phyloP scores from a whole-genome alignment of 2,888 invertebrate genomes.

The Melanostoma mellinum region DNA sequence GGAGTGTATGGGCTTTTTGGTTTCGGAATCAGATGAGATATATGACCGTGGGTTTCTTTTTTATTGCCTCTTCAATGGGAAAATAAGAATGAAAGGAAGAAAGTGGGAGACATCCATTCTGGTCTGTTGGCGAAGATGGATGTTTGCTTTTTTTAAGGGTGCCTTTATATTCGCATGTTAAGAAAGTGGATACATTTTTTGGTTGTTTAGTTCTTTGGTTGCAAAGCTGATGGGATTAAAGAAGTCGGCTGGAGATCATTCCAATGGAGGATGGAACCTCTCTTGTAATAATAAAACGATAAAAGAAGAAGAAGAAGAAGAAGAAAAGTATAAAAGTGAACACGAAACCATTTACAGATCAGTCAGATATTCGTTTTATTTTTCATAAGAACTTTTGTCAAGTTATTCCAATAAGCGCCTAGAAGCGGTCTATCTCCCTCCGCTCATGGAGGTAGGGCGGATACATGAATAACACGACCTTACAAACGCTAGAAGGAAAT shows the following conservation, averaged over 20 bases:
- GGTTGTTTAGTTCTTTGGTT: background rate
- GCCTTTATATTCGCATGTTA: conserved; percentile 36
- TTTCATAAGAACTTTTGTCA: background rate
- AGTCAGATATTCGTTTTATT: conserved; percentile 1
- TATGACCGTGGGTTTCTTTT: conserved; percentile 72
- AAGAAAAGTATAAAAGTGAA: background rate
- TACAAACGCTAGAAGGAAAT: too few species aligned
- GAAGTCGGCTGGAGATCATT: conserved; percentile 51
- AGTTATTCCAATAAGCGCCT: too few species aligned
- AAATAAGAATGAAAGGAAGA: conserved; percentile 9
- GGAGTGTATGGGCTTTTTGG: conserved; percentile 42
- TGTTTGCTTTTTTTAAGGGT: conserved; percentile 38
- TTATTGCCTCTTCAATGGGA: conserved; percentile 63
- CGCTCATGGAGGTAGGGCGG: too few species aligned
- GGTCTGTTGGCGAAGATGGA: conserved; percentile 26
- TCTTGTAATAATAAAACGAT: too few species aligned
- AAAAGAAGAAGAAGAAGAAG: background rate
- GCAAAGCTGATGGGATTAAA: conserved; percentile 36
- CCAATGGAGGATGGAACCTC: background rate
- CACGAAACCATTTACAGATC: background rate
- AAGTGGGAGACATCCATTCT: conserved; percentile 38
- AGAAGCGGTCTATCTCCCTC: too few species aligned
- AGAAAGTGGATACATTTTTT: conserved; percentile 44
- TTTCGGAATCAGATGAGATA: conserved; percentile 63
- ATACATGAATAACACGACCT: too few species aligned